A percentile compares a stretch with the other conserved stretches of the same genome.
Conservation (phyloP, 2,888 invertebrate species). For the Tipula helvola region DNA sequence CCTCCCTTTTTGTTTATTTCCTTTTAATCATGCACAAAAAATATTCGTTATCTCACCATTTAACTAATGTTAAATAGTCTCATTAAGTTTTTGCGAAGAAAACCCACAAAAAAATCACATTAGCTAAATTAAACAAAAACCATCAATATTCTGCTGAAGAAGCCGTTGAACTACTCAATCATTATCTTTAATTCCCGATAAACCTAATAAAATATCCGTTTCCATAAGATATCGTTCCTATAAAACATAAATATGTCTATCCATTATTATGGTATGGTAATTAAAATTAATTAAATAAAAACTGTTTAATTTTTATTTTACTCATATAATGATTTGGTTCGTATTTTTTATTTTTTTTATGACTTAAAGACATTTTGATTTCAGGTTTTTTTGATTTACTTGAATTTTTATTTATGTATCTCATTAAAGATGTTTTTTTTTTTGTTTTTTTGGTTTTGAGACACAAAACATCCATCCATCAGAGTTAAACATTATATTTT, state of each 20-base stretch:
- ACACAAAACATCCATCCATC: neutral
- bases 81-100: neutral
- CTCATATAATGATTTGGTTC: neutral
- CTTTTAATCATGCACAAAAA: neutral
- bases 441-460: neutral
- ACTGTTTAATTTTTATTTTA: neutral
- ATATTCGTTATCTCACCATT: neutral
- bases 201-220: neutral
- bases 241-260: neutral
- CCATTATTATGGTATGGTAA: neutral
- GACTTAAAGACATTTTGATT: slow-evolving; percentile 4
- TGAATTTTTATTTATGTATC: neutral
- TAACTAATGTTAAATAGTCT: neutral
- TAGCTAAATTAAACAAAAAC: neutral
- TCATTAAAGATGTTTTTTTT: neutral
- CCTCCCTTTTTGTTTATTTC: neutral
- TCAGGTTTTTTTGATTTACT: neutral
- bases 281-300: slow-evolving; percentile 4
- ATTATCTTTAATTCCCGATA: neutral
- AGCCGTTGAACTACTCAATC: neutral
- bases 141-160: neutral
- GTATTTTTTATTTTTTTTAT: neutral
- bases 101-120: neutral
- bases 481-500: neutral
- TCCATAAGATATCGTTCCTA: neutral